Percentiles rank a stretch among this genome's conserved stretches.
These are phyloP conservation scores for Neoniphon sammara DNA, from an alignment of 2,797 vertebrate species.

Conservation along the genomic window DNA sequence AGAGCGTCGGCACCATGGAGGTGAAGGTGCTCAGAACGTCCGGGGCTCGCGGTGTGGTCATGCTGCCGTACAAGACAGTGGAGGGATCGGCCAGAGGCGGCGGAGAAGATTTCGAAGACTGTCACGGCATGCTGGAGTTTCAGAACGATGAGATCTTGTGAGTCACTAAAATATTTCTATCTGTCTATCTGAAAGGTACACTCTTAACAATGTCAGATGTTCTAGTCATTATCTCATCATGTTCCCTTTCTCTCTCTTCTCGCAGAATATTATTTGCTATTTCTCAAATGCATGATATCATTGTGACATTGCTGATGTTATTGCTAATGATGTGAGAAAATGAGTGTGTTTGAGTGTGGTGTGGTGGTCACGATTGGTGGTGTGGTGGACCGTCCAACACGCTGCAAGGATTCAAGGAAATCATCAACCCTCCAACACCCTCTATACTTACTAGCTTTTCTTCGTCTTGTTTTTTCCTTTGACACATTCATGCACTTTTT, in stretches of 20 bases:
- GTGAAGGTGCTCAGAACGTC: conserved; percentile 97
- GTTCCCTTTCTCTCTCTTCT: conserved; percentile 21
- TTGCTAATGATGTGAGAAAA: conserved; percentile 41
- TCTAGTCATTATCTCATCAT: conserved; percentile 15
- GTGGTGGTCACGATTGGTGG: conserved; percentile 61
- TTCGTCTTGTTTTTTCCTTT: conserved; percentile 37
- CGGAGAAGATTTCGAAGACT: conserved; percentile 97
- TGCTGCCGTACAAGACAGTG: conserved; percentile 95
- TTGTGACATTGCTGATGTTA: conserved; percentile 36
- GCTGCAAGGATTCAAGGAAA: conserved; percentile 9
- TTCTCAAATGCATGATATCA: conserved; percentile 11
- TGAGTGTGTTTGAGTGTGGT: conserved; percentile 64
- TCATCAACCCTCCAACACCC: neutral
- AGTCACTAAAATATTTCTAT: conserved; percentile 77
- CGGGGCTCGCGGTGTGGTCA: conserved; percentile 94
- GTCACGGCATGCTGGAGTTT: conserved; percentile 94
- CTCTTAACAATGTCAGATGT: neutral
- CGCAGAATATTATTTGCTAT: neutral
- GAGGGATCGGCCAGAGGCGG: conserved; percentile 94
- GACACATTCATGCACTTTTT: conserved; percentile 24
- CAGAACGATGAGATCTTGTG: conserved; percentile 99
- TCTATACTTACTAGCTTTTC: conserved; percentile 20
- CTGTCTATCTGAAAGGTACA: neutral
- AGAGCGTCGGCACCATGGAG: conserved; percentile 97
- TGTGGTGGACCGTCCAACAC: conserved; percentile 44